A percentile compares a stretch with the other conserved stretches of the same genome.
Evolutionary conservation across 2,888 invertebrate species (phyloP).

Genomic region (Aspidiotus destructor): DNA sequence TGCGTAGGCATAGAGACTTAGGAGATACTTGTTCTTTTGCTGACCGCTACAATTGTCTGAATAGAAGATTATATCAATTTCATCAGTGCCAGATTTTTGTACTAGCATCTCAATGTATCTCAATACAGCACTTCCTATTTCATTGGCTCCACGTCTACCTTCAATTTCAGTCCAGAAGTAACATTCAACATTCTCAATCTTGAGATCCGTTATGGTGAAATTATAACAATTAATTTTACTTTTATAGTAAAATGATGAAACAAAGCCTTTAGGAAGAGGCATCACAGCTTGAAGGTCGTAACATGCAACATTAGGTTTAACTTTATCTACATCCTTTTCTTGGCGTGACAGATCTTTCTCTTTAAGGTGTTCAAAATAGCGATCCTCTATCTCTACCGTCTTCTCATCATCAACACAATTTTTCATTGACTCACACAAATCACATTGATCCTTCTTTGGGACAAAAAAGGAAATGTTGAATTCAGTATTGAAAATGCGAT

Average conservation of each 20-base stretch:
- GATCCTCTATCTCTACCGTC: conserved; percentile 1
- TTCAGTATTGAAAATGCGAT: conserved; percentile 25
- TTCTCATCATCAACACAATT: conserved; percentile 11
- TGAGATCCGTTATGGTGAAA: conserved; percentile 20
- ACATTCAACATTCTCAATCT: conserved; percentile 34
- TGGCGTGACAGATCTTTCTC: conserved; percentile 17
- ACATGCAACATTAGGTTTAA: conserved; percentile 8
- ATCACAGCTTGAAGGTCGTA: conserved; percentile 23
- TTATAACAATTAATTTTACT: conserved; percentile 25
- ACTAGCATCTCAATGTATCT: conserved; percentile 30
- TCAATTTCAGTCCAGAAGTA: conserved; percentile 38
- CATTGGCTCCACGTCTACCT: conserved; percentile 36
- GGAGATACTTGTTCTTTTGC: conserved; percentile 36
- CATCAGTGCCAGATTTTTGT: neutral
- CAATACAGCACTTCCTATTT: conserved; percentile 37
- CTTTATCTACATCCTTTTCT: conserved; percentile 23
- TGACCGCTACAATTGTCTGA: conserved; percentile 38
- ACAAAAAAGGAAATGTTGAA: conserved; percentile 35
- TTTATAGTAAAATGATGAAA: conserved; percentile 28
- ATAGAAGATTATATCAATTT: conserved; percentile 35
- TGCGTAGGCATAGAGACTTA: conserved; percentile 36
- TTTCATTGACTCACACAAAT: conserved; percentile 5
- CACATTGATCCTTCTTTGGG: conserved; percentile 33
- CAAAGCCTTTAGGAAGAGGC: conserved; percentile 19
- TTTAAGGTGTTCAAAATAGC: conserved; percentile 7